Evolutionary conservation across 2,113 vertebrate genomes (phyloP).

Genomic region (Apteryx owenii): DNA sequence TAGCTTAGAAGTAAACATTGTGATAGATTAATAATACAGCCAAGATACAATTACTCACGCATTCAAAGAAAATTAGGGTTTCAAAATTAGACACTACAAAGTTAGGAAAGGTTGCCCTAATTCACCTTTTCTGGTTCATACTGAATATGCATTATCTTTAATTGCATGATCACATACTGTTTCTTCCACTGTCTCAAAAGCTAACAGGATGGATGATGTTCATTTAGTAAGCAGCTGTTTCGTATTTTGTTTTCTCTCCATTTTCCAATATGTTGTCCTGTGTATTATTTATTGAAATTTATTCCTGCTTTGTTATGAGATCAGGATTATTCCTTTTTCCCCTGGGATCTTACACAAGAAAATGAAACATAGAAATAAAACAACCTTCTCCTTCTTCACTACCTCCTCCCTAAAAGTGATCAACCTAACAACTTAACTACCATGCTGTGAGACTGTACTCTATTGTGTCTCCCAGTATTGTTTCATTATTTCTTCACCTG

Average conservation of each 20-base stretch:
- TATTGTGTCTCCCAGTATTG: not conserved
- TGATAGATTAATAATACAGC: not conserved
- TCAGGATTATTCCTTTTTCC: not conserved
- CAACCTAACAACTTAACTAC: not conserved
- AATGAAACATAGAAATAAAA: not conserved
- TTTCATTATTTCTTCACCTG: not conserved
- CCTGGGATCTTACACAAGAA: not conserved
- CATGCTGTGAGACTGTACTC: not conserved
- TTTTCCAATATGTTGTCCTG: not conserved
- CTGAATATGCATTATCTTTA: not conserved
- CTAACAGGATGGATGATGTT: not conserved
- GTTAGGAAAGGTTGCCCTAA: not conserved
- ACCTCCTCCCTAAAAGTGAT: not conserved
- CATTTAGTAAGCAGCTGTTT: not conserved
- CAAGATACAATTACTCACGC: not conserved
- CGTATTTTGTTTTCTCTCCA: not conserved
- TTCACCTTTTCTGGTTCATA: not conserved
- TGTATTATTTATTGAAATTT: not conserved
- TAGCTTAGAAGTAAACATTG: not conserved
- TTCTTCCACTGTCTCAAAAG: not conserved
- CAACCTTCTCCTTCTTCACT: not conserved
- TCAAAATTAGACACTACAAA: not conserved
- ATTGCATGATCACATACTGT: not conserved
- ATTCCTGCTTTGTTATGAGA: not conserved
- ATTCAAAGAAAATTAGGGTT: not conserved